phyloP scores from a whole-genome alignment of 2,797 vertebrate species.

The Chromobotia macracanthus region DNA sequence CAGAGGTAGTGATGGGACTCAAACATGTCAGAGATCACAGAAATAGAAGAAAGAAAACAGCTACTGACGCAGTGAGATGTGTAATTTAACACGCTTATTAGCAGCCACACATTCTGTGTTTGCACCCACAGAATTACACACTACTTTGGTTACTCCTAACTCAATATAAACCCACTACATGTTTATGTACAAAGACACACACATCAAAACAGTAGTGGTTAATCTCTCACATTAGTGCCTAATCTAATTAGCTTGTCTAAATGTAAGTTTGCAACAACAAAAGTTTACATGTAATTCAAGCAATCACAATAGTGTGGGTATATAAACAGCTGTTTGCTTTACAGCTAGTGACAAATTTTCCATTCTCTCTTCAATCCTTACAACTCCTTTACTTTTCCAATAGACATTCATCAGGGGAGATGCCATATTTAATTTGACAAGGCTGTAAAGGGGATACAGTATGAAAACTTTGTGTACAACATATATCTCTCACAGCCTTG shows the following conservation, averaged over 20 bases:
- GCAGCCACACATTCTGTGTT: constrained; percentile 32
- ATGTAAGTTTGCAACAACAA: not conserved
- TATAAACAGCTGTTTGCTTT: constrained; percentile 8
- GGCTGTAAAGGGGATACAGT: not conserved
- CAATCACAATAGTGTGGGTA: constrained; percentile 2
- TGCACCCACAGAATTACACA: constrained; percentile 40
- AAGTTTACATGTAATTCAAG: constrained; percentile 13
- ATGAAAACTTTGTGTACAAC: not conserved
- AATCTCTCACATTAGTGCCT: constrained; percentile 22
- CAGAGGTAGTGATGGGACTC: constrained; percentile 66
- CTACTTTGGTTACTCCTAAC: constrained; percentile 20
- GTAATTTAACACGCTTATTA: constrained; percentile 26
- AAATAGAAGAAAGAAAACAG: constrained; percentile 21
- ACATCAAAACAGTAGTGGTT: constrained; percentile 23
- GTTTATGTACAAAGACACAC: constrained; percentile 14
- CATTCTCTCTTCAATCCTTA: not conserved
- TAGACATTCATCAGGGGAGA: not conserved
- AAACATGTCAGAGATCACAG: constrained; percentile 48
- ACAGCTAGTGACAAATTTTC: not conserved
- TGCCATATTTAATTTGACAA: not conserved
- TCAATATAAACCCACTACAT: constrained; percentile 33
- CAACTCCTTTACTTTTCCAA: not conserved
- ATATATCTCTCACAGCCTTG: too few relatives aligned
- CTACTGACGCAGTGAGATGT: not conserved
- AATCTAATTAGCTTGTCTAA: constrained; percentile 22